phyloP scores from a whole-genome alignment of 1,140 invertebrate genomes.

The Pseudomyrmex flavicornis region DNA sequence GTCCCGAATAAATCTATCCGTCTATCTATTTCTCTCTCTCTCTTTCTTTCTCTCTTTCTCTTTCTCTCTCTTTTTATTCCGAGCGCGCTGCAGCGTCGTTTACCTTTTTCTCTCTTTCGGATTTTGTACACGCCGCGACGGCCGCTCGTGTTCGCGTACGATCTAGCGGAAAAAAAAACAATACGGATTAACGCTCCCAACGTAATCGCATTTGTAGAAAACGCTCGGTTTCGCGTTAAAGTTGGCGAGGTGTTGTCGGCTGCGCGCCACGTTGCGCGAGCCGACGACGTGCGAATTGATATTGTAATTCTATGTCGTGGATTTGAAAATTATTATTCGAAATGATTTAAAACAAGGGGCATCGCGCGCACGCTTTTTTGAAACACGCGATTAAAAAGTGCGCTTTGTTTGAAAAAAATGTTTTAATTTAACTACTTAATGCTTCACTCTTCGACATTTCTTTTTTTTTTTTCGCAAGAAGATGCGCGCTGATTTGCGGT shows the following conservation, averaged over 20 bases:
- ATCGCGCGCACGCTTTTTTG: neutral
- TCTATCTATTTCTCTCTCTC: constrained; percentile 12
- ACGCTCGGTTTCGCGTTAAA: constrained; percentile 54
- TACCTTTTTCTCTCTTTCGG: constrained; percentile 16
- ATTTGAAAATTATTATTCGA: neutral
- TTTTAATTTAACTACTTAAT: neutral
- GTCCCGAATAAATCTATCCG: neutral
- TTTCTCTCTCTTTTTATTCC: neutral
- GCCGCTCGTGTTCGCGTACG: constrained; percentile 49
- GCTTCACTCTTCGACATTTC: neutral
- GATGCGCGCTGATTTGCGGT: neutral
- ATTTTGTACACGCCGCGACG: constrained; percentile 26
- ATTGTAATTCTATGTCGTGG: neutral
- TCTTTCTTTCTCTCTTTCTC: neutral
- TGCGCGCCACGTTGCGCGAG: neutral
- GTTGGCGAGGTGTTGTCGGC: constrained; percentile 39
- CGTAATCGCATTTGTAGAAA: constrained; percentile 44
- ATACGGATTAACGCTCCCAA: constrained; percentile 64
- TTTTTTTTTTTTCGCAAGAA: neutral
- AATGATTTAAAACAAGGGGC: neutral
- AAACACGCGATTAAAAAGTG: neutral
- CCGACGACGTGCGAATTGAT: neutral
- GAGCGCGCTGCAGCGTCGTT: neutral
- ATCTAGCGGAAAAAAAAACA: constrained; percentile 63
- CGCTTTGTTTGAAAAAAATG: too few relatives aligned